Percentiles rank a stretch among this genome's conserved stretches.
These are phyloP conservation scores for Indicator maculatus DNA, from an alignment of 2,113 vertebrate genomes.

Conservation along the genomic window DNA sequence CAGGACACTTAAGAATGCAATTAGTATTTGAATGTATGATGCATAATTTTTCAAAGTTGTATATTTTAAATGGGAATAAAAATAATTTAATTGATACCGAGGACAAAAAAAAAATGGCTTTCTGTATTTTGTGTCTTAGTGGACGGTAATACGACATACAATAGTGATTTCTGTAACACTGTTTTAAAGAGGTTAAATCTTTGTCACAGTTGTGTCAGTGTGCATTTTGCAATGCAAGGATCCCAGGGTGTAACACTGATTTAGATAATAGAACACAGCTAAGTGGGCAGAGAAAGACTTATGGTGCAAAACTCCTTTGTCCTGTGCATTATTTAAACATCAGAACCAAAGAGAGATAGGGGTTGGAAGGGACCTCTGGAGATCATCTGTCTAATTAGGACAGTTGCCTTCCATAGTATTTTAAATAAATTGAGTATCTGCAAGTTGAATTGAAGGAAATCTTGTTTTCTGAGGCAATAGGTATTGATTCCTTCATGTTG, in stretches of 20 bases:
- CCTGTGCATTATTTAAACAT: background rate
- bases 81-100: slow-evolving; percentile 12
- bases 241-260: background rate
- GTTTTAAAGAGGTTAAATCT: background rate
- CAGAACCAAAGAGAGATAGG: no score
- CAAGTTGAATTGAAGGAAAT: background rate
- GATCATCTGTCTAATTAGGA: no score
- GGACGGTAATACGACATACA: background rate
- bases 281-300: background rate
- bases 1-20: slow-evolving; percentile 9
- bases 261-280: background rate
- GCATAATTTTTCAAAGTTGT: slow-evolving; percentile 45
- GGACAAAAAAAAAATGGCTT: background rate
- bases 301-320: background rate
- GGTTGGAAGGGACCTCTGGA: no score
- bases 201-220: background rate
- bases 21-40: slow-evolving; percentile 47
- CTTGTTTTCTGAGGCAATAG: background rate
- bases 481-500: rapidly evolving
- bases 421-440: rapidly evolving
- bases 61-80: slow-evolving; percentile 65
- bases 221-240: background rate
- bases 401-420: rapidly evolving
- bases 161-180: background rate
- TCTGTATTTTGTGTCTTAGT: background rate